Base-by-base conservation (phyloP, 2,113 vertebrate genomes). In the Peromyscus leucopus region DNA sequence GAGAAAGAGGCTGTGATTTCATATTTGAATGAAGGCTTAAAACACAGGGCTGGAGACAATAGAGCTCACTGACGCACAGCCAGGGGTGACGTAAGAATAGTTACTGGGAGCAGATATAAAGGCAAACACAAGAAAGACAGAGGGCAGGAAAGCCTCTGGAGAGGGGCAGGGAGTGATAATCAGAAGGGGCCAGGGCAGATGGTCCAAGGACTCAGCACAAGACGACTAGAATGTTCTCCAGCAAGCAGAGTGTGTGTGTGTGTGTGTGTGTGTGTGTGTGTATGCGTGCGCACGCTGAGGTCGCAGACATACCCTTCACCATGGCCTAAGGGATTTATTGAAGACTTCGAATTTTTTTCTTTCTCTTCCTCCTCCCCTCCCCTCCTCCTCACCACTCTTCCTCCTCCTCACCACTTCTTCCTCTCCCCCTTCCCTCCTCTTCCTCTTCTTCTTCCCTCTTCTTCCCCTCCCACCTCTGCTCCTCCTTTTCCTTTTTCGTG, bases 11-110 rank as follows among this genome's bases (percentile, higher is more conserved):
- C 39, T 82, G 31, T 16, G 72, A 86, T 65, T 96, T 9, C 0
- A 8, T 42, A 83, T 82, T 92, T 90, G 51, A 93, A 82, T 76
- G 33, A 90, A 92, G 36, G 71, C 33, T 69, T 93, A 55, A 86
- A 55, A 83, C 48, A 61, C 16, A 83, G 11, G 15, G 8, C 15
- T 39, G 7, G 33, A 51, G 24, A 89, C 87, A 89, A 87, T 36
- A 63, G 78, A 63, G 59, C 63, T 79, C 63, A 51, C 9, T 61
- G 82, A 36, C 78, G 61, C 75, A 78, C 33, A 31, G 24, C 11
- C 46, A 90, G 24, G 51, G 42, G 33, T 55, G 59, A 83, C 4
- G 1, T 4, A 31, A 74, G 7, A 80, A 46, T 11, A 65, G 61
- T 71, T 71, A 65, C 72, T 82, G 8, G 65, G 21, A 59, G 19